Evolutionary conservation across 1,140 invertebrate genomes (phyloP), one percentile per base, ranked within the genome.

Genomic region (Papilio polytes): DNA sequence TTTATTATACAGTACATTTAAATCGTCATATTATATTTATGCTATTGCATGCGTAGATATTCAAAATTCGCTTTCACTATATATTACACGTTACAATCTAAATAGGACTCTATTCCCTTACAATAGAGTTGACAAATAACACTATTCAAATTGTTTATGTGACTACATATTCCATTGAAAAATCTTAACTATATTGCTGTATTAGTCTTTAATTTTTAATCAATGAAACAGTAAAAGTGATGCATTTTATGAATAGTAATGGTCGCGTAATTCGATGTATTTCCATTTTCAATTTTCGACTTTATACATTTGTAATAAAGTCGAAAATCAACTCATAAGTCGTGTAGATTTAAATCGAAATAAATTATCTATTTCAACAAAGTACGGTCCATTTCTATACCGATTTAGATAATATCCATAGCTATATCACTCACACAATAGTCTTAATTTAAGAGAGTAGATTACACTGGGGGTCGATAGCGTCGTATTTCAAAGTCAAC

Each of bases 101-200:
- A 66, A 31, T 66, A 66, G 26, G 63, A 66, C 63, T 66, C 63
- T 66, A 66, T 66, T 26, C 26, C 63, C 63, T 66, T 66, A 66
- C 4, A 66, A 66, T 66, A 66, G 63, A 66, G 63, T 66, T 63
- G 31, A 26, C 63, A 31, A 31, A 66, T 31, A 31, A 66, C 56
- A 63, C 63, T 66, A 66, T 66, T 31, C 63, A 31, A 66, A 31
- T 66, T 13, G 22, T 66, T 66, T 56, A 56, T 8, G 53, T 56
- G 15, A 10, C 63, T 66, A 66, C 63, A 66, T 66, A 15, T 66
- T 66, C 2, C 63, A 66, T 66, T 15, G 26, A 13, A 66, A 31
- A 15, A 31, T 66, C 63, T 26, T 63, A 63, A 26, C 22, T 66
- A 66, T 31, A 66, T 66, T 66, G 63, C 63, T 36, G 1, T 66